phyloP scores from a whole-genome alignment of 2,888 invertebrate genomes.

The Amblyteles armatorius region DNA sequence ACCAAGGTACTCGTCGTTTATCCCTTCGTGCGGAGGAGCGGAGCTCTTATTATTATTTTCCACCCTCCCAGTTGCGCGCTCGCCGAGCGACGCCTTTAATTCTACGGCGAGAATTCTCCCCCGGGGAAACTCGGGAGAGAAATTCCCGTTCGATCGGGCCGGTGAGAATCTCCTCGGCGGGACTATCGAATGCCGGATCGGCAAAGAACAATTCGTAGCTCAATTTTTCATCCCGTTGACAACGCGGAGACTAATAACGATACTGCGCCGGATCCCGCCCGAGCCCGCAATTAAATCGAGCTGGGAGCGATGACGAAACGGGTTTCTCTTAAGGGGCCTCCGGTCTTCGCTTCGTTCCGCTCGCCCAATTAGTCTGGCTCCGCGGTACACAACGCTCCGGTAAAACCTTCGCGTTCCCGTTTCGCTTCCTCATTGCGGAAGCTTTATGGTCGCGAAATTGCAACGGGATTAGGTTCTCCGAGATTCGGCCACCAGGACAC shows the following conservation, averaged over 20 bases:
- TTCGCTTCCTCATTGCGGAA: background rate
- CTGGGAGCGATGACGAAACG: slow-evolving; percentile 23
- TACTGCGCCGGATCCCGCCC: background rate
- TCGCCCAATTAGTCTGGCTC: slow-evolving; percentile 61
- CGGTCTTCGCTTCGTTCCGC: background rate
- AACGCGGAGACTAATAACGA: slow-evolving; percentile 13
- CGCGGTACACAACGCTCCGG: background rate
- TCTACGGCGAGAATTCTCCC: slow-evolving; percentile 18
- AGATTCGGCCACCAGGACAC: background rate
- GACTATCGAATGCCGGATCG: background rate
- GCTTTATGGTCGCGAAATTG: background rate
- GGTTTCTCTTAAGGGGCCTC: slow-evolving; percentile 3
- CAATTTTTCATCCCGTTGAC: slow-evolving; percentile 39
- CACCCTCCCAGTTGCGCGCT: background rate
- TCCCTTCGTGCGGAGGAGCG: slow-evolving; percentile 5
- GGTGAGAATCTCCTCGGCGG: background rate
- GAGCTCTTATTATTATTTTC: slow-evolving; percentile 25
- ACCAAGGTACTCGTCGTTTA: slow-evolving; percentile 23
- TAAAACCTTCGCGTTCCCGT: background rate
- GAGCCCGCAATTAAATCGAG: slow-evolving; percentile 33
- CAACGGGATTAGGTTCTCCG: background rate
- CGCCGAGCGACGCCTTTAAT: slow-evolving; percentile 26
- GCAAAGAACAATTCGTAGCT: slow-evolving; percentile 16
- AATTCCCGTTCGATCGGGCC: slow-evolving; percentile 13
- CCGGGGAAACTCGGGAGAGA: slow-evolving; percentile 4